Evolutionary conservation across 1,140 invertebrate species (phyloP), one percentile per base, ranked within the genome.

Genomic region (Drosophila busckii): DNA sequence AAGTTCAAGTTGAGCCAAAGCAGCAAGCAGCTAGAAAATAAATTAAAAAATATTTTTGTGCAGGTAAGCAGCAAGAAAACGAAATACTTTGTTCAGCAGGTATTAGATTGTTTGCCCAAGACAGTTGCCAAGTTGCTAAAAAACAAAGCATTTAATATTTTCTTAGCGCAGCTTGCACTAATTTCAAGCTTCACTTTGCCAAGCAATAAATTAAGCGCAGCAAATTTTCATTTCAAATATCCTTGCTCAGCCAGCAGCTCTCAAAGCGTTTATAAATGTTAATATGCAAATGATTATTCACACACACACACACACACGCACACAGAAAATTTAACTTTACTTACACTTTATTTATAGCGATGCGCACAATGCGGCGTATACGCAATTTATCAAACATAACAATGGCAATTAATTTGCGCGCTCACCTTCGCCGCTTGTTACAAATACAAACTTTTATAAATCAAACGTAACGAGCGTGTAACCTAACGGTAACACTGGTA

Each of bases 401-500:
- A 83, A 76, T 53, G 76, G 76, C 76, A 83, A 83, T 83, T 83
- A 83, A 83, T 83, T 83, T 83, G 56, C 70, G 63, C 58, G 52
- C 49, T 63, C 34, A 45, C 70, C 42, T 52, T 37, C 29, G 16
- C n/a, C 62, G 48, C 46, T 35, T 31, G 38, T 38, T 49, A 49
- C 49, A 62, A 70, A 63, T 55, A 64, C 42, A 65, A 75, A 83
- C 61, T 82, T 82, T 82, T 82, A 82, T 82, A 82, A 82, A 82
- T 83, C 75, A 82, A 82, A 82, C 76, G 76, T 82, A 82, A 82
- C 75, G 76, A 82, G 75, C 75, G 75, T 82, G 76, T 83, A 82
- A 75, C 76, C 64, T 63, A 52, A 62, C 46, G 66, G 48, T 19
- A 32, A 20, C 46, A 44, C 69, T 73, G 69, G 69, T 71, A 68